Conservation (phyloP, 2,888 invertebrate genomes). For the Eupelmus urozonus region DNA sequence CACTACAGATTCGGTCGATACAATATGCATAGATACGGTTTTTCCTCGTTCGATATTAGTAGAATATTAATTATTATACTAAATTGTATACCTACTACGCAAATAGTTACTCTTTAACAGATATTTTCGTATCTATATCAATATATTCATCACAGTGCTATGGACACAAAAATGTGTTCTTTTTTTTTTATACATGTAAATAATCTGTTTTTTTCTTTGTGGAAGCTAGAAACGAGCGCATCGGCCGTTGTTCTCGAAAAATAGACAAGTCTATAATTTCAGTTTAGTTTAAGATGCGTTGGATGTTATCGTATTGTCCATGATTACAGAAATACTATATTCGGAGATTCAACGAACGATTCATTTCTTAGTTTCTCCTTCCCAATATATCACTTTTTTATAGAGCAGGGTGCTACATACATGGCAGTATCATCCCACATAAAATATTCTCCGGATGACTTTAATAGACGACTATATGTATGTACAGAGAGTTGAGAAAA, state of each 20-base stretch:
- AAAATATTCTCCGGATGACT: slow-evolving; percentile 67
- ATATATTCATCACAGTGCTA: slow-evolving; percentile 78
- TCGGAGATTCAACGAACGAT: slow-evolving; percentile 61
- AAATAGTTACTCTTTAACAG: slow-evolving; percentile 69
- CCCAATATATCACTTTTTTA: slow-evolving; percentile 67
- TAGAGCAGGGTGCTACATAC: slow-evolving; percentile 71
- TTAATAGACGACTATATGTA: slow-evolving; percentile 57
- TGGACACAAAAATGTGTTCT: slow-evolving; percentile 77
- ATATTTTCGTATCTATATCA: slow-evolving; percentile 64
- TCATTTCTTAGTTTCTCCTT: slow-evolving; percentile 53
- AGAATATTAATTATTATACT: slow-evolving; percentile 71
- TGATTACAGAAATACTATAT: slow-evolving; percentile 58
- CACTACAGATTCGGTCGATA: slow-evolving; percentile 59
- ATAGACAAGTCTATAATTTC: slow-evolving; percentile 40
- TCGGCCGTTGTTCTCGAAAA: slow-evolving; percentile 53
- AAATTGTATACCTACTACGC: slow-evolving; percentile 72
- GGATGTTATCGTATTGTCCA: slow-evolving; percentile 60
- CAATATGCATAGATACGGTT: slow-evolving; percentile 68
- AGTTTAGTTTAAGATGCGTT: slow-evolving; percentile 53
- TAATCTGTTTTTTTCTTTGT: slow-evolving; percentile 66
- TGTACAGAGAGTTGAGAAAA: slow-evolving; percentile 66
- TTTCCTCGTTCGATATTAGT: slow-evolving; percentile 69
- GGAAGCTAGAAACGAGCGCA: slow-evolving; percentile 55
- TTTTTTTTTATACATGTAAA: slow-evolving; percentile 70
- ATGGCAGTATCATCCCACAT: slow-evolving; percentile 75